A percentile compares a stretch with the other conserved stretches of the same genome.
Conservation (phyloP, 1,140 invertebrate species). For the Charaxes varanes region DNA sequence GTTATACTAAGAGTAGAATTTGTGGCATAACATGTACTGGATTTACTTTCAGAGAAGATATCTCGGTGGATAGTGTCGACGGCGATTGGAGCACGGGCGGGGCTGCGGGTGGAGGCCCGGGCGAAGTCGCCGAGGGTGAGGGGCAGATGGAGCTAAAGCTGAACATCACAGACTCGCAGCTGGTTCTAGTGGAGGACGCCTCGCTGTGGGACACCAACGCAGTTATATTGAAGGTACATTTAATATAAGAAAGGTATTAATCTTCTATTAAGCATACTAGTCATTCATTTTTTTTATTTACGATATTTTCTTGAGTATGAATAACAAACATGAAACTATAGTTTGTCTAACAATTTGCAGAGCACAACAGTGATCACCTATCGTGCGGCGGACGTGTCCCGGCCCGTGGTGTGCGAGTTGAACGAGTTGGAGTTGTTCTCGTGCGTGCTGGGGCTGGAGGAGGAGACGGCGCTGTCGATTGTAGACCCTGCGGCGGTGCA, state of each 20-base stretch:
- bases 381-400: slow-evolving; percentile 80
- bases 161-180: slow-evolving; percentile 96
- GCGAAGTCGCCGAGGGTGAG: slow-evolving; percentile 13
- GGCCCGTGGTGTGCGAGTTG: slow-evolving; percentile 89
- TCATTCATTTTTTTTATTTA: too few species aligned
- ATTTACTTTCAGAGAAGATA: slow-evolving; percentile 7
- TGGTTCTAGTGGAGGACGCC: slow-evolving; percentile 94
- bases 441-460: slow-evolving; percentile 92
- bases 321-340: too few species aligned
- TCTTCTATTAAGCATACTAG: too few species aligned
- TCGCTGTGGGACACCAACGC: slow-evolving; percentile 92
- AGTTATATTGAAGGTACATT: slow-evolving; percentile 89
- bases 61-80: slow-evolving; percentile 8
- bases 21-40: too few species aligned
- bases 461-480: slow-evolving; percentile 96
- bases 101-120: slow-evolving; percentile 9
- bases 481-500: slow-evolving; percentile 93
- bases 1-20: too few species aligned
- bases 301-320: too few species aligned
- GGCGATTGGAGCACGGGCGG: slow-evolving; percentile 18
- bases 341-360: too few species aligned
- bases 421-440: slow-evolving; percentile 96
- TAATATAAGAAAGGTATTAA: neutral
- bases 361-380: slow-evolving; percentile 92
- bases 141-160: slow-evolving; percentile 86